Evolutionary conservation across 2,888 invertebrate genomes (phyloP), one percentile per base, ranked within the genome.

Genomic region (Cephus pulcher): DNA sequence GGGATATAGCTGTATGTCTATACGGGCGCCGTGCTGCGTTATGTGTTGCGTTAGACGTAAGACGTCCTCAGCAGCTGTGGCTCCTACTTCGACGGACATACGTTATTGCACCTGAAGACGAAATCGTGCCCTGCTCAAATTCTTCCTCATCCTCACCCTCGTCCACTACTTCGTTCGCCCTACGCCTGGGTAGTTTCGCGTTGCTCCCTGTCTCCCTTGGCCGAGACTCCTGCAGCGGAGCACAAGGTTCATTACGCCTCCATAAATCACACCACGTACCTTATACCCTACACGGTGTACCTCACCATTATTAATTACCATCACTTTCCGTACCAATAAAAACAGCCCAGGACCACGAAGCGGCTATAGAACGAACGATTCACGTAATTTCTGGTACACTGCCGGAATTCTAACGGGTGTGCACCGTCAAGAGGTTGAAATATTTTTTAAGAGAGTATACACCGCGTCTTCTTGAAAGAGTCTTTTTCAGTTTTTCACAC

Each of bases 171-270:
- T 56, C 56, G 23, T 56, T 23, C 56, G 23, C 23, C 56, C 56
- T 23, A 23, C 23, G 23, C 9, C 56, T 9, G 9, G 15, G 56
- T 56, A 56, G 56, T 71, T 70, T 71, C 34, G 34, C 35, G 35
- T 34, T 34, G 34, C 37, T 23, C 23, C 35, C 23, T 30, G 74
- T 12, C 35, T 35, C 74, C 34, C 23, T 34, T 35, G 74, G n/a
- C 33, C 80, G 80, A 80, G 81, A 77, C 82, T 82, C 80, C 83
- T 80, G 81, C 56, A 56, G 56, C 81, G 78, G 82, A 76, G 85
- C 85, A 82, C 86, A 82, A 80, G 86, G 86, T 86, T 86, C 86
- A 86, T 86, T 86, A 86, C 84, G 82, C 80, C 78, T 78, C 80
- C 84, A 86, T 86, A 86, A 86, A 86, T 86, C 86, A 86, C 82